phyloP scores from a whole-genome alignment of 1,140 invertebrate species.

The Asobara japonica region DNA sequence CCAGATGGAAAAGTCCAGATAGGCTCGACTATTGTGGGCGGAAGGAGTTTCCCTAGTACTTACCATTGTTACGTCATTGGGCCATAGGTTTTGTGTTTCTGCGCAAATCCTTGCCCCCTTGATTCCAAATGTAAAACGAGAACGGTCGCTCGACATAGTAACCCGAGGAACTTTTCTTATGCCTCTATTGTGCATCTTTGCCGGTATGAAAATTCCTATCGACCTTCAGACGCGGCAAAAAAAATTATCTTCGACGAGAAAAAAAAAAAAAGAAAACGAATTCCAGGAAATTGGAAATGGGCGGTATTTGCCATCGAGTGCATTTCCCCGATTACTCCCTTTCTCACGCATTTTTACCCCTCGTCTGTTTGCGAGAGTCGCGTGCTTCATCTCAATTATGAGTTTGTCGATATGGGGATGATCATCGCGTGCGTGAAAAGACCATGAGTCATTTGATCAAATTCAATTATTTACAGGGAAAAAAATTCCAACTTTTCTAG shows the following conservation, averaged over 20 bases:
- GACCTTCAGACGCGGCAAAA: neutral
- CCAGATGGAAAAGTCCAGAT: conserved; percentile 19
- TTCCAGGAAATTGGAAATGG: neutral
- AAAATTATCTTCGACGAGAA: neutral
- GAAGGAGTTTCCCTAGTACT: conserved; percentile 11
- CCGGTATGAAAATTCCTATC: neutral
- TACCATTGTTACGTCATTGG: conserved; percentile 7
- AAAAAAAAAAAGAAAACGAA: neutral
- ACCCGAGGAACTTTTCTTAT: conserved; percentile 1
- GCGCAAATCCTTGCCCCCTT: conserved; percentile 3
- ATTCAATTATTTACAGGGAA: neutral
- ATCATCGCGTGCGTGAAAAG: neutral
- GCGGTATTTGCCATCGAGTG: conserved; percentile 27
- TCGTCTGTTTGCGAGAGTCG: conserved; percentile 19
- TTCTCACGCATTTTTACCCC: conserved; percentile 28
- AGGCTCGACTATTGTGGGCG: conserved; percentile 6
- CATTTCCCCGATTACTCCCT: conserved; percentile 34
- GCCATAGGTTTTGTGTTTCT: neutral
- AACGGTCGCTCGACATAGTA: neutral
- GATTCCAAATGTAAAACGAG: conserved; percentile 14
- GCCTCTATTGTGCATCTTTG: neutral
- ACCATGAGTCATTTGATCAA: neutral
- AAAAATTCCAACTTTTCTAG: too few relatives aligned
- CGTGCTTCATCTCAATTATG: conserved; percentile 35
- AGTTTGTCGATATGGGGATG: neutral